Percentiles rank a stretch among this genome's conserved stretches.
phyloP scores from a whole-genome alignment of 2,797 vertebrate genomes.

The Argyrosomus regius region DNA sequence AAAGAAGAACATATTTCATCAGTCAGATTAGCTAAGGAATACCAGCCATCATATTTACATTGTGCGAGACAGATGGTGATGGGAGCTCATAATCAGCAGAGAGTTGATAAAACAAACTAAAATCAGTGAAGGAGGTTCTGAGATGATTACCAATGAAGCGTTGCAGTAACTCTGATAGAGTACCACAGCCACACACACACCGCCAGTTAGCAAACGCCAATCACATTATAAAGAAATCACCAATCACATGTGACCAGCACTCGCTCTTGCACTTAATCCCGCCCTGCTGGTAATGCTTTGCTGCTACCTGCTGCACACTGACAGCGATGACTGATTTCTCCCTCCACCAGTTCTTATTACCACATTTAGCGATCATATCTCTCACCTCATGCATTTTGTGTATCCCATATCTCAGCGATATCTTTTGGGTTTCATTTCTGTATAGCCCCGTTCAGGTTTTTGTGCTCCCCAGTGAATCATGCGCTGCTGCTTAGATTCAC shows the following conservation, averaged over 20 bases:
- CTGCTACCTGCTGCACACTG: conserved; percentile 19
- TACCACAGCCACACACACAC: conserved; percentile 1
- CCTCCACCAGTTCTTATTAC: conserved; percentile 27
- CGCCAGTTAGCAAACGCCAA: conserved; percentile 9
- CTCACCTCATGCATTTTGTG: conserved; percentile 35
- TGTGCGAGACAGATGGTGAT: conserved; percentile 10
- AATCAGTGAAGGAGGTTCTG: conserved; percentile 13
- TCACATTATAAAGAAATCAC: conserved; percentile 27
- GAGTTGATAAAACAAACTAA: conserved; percentile 46
- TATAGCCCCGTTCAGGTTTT: conserved; percentile 8
- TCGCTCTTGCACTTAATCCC: not conserved
- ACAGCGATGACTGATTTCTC: conserved; percentile 44
- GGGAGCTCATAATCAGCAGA: conserved; percentile 31
- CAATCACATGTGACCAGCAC: conserved; percentile 22
- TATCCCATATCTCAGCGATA: conserved; percentile 30
- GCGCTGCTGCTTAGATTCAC: conserved; percentile 25
- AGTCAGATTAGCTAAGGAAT: conserved; percentile 15
- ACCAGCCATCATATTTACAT: conserved; percentile 23
- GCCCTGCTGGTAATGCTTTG: conserved; percentile 32
- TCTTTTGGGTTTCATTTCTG: conserved; percentile 37
- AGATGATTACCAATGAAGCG: conserved; percentile 31
- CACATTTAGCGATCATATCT: conserved; percentile 25
- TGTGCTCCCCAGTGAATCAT: conserved; percentile 20
- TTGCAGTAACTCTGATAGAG: not conserved
- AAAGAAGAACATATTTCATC: not conserved